Base-by-base conservation (phyloP, 2,888 invertebrate species). In the Amphiduros pacificus region DNA sequence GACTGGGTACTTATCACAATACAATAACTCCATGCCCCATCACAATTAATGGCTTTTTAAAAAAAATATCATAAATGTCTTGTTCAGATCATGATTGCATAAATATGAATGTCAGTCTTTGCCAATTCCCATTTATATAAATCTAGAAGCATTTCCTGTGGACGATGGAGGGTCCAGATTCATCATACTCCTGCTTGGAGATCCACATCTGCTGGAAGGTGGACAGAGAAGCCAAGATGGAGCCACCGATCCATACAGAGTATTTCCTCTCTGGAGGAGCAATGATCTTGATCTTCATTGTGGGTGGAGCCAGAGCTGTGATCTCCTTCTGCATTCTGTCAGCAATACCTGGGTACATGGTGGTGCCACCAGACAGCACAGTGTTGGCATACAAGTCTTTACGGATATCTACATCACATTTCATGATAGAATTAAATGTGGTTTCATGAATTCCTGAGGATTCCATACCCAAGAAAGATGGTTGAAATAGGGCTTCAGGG, bases 251-350 rank as follows among this genome's bases (percentile, higher is more conserved):
- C 95, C 94, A 95, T 74, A 95, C 94, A 80, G 94, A 76, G 70
- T 77, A 77, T 65, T 76, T 77, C 44, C 77, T 66, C 69, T 78
- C 75, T 58, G 74, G 74, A 53, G 76, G 76, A 62, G 76, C 74
- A 65, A 76, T 77, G 53, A 79, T 73, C 64, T 76, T 77, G 80
- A 88, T 87, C 81, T 87, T 87, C 86, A 88, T 87, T 58, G 87
- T 87, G 70, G 82, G 80, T 55, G 87, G 87, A 41, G 87, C 87
- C 71, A 94, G 87, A 60, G 93, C 90, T 68, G 92, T 93, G 86
- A 94, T 93, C 87, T 95, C 95, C 85, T 94, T 94, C 86, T 94
- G 94, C 94, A 95, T 94, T 77, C 94, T 88, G 86, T 95, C 94
- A 74, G 94, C 94, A 84, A 95, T 94, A 87, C 95, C 91, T 69